Evolutionary conservation across 2,888 invertebrate species (phyloP).

Genomic region (Drosophila demipolita): DNA sequence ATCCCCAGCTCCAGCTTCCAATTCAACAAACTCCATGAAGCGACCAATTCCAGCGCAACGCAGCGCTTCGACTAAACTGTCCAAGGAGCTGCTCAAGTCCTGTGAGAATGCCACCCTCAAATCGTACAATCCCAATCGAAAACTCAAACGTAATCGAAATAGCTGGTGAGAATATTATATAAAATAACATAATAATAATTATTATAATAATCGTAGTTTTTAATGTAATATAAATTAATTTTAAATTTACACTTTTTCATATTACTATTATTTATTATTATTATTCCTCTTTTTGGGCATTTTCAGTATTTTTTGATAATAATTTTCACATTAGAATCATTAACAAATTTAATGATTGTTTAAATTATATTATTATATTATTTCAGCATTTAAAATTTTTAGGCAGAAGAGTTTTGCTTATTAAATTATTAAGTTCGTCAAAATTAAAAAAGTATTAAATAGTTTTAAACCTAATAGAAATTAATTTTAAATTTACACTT

Average conservation of each 20-base stretch:
- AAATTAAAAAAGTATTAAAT: neutral
- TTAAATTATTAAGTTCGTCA: neutral
- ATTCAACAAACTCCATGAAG: constrained; percentile 75
- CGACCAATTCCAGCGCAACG: constrained; percentile 80
- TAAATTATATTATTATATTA: no score
- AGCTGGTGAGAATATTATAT: constrained; percentile 70
- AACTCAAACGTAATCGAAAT: constrained; percentile 83
- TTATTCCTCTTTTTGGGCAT: no score
- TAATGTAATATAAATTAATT: neutral
- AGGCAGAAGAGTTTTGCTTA: neutral
- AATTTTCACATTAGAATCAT: neutral
- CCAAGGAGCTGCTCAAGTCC: constrained; percentile 73
- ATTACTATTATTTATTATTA: neutral
- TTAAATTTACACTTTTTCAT: neutral
- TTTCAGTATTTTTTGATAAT: no score
- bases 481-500: no score
- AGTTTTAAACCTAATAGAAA: no score
- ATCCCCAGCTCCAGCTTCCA: constrained; percentile 53
- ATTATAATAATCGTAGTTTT: neutral
- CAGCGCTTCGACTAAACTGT: constrained; percentile 61
- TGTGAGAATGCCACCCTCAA: constrained; percentile 80
- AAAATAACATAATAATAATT: no score
- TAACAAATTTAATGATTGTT: no score
- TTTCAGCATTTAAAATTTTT: neutral
- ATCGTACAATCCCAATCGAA: constrained; percentile 85